A percentile compares a stretch with the other conserved stretches of the same genome.
Evolutionary conservation across 2,797 vertebrate genomes (phyloP).

Genomic region (Anguilla obscura): DNA sequence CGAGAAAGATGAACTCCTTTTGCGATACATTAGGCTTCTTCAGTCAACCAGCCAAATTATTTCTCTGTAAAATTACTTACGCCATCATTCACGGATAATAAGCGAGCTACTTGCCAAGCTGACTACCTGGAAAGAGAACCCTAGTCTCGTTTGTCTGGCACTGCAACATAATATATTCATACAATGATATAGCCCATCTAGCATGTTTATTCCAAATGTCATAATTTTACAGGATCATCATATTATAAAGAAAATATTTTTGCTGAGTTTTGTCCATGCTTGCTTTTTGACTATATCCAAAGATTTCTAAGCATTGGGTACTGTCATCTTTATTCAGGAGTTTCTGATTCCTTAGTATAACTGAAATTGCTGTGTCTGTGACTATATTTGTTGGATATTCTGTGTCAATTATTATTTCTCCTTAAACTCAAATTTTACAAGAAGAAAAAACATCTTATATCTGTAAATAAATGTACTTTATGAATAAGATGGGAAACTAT

Average conservation of each 20-base stretch:
- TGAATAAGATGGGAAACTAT: not conserved
- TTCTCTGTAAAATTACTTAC: not conserved
- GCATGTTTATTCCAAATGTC: not conserved
- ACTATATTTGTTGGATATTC: not conserved
- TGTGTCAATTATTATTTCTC: not conserved
- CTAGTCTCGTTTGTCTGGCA: not conserved
- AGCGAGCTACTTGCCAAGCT: not conserved
- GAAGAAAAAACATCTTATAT: not conserved
- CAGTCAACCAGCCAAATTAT: not conserved
- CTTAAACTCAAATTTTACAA: not conserved
- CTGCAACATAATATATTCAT: not conserved
- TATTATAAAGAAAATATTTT: not conserved
- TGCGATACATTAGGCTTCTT: not conserved
- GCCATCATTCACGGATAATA: not conserved
- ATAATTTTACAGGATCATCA: not conserved
- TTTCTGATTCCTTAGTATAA: not conserved
- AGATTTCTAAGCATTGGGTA: not conserved
- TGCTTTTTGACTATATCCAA: not conserved
- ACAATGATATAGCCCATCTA: not conserved
- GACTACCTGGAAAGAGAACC: not conserved
- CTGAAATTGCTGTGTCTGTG: not conserved
- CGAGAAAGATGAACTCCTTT: not conserved
- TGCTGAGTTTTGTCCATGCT: not conserved
- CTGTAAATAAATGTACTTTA: not conserved
- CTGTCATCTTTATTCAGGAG: not conserved